Evolutionary conservation across 2,113 vertebrate genomes (phyloP).

Genomic region (Trochalopteron elliotii): DNA sequence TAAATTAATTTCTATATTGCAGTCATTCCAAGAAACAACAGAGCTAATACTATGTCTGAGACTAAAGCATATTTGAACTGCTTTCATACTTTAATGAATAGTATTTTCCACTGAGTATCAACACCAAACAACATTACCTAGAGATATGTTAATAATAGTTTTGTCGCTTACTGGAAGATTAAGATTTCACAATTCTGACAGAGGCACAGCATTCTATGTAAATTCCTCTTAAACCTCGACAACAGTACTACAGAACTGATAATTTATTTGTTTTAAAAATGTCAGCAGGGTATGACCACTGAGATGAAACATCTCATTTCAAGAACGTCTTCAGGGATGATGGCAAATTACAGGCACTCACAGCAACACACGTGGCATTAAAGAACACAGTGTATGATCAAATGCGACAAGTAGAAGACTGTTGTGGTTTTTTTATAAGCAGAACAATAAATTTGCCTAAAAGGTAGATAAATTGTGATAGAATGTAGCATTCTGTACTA

Average conservation of each 20-base stretch:
- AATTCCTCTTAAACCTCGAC: conserved; percentile 61
- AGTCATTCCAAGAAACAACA: conserved; percentile 49
- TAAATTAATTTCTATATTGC: conserved; percentile 54
- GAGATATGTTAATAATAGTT: conserved; percentile 63
- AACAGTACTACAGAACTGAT: conserved; percentile 18
- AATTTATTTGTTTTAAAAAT: conserved; percentile 58
- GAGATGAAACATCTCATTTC: conserved; percentile 70
- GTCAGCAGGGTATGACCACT: conserved; percentile 52
- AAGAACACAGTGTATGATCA: conserved; percentile 19
- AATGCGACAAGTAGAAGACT: conserved; percentile 5
- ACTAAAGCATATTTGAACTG: conserved; percentile 40
- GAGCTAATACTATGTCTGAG: conserved; percentile 35
- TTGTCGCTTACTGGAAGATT: conserved; percentile 33
- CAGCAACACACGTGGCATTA: background rate
- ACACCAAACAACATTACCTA: conserved; percentile 47
- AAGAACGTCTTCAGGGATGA: conserved; percentile 58
- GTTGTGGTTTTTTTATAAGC: background rate
- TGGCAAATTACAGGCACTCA: conserved; percentile 52
- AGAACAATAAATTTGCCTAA: conserved; percentile 49
- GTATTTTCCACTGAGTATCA: conserved; percentile 62
- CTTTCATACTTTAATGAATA: conserved; percentile 67
- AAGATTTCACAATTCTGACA: conserved; percentile 57
- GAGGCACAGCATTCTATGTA: conserved; percentile 42
- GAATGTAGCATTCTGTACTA: background rate
- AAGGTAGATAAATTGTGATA: background rate